Conservation (phyloP, 53 echinoderm and acorn worm species). For the Paracentrotus lividus region DNA sequence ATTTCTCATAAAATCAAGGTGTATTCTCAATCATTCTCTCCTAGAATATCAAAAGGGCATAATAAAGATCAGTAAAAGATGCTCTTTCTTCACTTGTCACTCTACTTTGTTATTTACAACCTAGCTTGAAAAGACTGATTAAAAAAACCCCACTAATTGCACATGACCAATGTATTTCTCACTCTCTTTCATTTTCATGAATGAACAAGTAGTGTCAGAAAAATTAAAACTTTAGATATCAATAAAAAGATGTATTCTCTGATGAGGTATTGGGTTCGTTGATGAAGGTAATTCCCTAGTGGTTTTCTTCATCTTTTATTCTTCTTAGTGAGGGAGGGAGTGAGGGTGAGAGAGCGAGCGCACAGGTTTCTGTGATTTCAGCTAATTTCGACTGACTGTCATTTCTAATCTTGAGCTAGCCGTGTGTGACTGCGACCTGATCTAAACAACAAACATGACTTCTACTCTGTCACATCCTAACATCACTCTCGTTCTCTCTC, state of each 20-base stretch:
- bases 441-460: slow-evolving; percentile 60
- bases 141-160: slow-evolving; percentile 48
- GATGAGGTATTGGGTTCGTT: background rate
- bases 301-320: background rate
- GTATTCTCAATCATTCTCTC: background rate
- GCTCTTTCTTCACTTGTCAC: slow-evolving; percentile 18
- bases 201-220: slow-evolving; percentile 30
- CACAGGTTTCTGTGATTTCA: slow-evolving; percentile 66
- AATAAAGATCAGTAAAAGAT: background rate
- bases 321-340: slow-evolving; percentile 8
- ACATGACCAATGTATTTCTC: background rate
- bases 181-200: slow-evolving; percentile 31
- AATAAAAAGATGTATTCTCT: slow-evolving; percentile 19
- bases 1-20: background rate
- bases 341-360: slow-evolving; percentile 4
- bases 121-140: slow-evolving; percentile 18
- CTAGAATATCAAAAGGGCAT: background rate
- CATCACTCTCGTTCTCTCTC: slow-evolving; percentile 42
- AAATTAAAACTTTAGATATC: slow-evolving; percentile 30
- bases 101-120: slow-evolving; percentile 5
- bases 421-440: slow-evolving; percentile 48
- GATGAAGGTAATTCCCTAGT: slow-evolving; percentile 23
- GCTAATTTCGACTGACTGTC: slow-evolving; percentile 62
- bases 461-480: slow-evolving; percentile 49
- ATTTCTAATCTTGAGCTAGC: slow-evolving; percentile 1